Conservation (phyloP, 2,797 vertebrate species). For the Fundulus diaphanus region DNA sequence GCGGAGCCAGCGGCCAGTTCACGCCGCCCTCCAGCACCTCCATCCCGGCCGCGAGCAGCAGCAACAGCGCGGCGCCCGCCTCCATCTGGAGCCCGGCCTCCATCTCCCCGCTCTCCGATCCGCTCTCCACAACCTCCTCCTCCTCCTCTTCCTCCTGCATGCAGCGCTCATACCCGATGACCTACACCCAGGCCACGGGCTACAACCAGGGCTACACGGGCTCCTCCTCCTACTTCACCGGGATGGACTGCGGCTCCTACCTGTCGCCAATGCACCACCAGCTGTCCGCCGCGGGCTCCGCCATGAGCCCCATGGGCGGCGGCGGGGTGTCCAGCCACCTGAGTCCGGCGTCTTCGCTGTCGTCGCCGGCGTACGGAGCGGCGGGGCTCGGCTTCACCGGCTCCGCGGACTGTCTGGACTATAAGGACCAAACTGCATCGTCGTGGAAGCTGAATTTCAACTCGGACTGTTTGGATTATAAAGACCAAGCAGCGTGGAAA, state of each 20-base stretch:
- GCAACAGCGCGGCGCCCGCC: slow-evolving; percentile 90
- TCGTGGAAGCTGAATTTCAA: slow-evolving; percentile 98
- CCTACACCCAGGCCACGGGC: slow-evolving; percentile 93
- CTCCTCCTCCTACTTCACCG: slow-evolving; percentile 93
- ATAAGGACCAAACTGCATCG: slow-evolving; percentile 94
- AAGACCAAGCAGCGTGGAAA: slow-evolving; percentile 98
- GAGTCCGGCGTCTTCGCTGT: slow-evolving; percentile 90
- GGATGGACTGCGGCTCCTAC: slow-evolving; percentile 98
- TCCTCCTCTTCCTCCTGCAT: slow-evolving; percentile 94
- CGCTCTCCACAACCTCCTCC: slow-evolving; percentile 89
- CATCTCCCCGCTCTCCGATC: slow-evolving; percentile 93
- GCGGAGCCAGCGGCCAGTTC: slow-evolving; percentile 90
- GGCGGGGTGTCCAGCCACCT: slow-evolving; percentile 91
- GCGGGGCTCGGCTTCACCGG: slow-evolving; percentile 93
- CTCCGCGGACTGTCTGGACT: slow-evolving; percentile 94
- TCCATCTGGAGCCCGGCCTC: slow-evolving; percentile 98
- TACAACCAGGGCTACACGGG: slow-evolving; percentile 95
- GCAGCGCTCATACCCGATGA: slow-evolving; percentile 96
- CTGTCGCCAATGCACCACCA: slow-evolving; percentile 96
- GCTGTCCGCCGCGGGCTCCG: slow-evolving; percentile 88
- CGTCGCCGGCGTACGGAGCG: slow-evolving; percentile 91
- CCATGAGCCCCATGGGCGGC: slow-evolving; percentile 92
- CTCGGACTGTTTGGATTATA: slow-evolving; percentile 99
- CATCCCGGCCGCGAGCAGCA: slow-evolving; percentile 86
- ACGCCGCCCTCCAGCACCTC: slow-evolving; percentile 90